These are phyloP conservation scores for Melitaea cinxia DNA, from an alignment of 1,140 invertebrate species.

Conservation along the genomic window DNA sequence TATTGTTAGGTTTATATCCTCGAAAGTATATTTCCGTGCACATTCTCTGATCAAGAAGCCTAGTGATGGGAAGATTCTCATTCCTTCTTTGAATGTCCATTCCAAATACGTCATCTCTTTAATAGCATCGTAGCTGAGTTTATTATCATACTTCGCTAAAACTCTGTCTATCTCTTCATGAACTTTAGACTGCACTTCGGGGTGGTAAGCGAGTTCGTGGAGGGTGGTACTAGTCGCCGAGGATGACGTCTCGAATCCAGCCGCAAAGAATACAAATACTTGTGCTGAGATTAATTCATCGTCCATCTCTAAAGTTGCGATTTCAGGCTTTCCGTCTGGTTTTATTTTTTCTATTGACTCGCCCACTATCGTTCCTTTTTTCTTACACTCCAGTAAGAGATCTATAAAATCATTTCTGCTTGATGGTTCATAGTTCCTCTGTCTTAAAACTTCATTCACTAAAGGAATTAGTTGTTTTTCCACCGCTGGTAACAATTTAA, in stretches of 20 bases:
- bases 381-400: conserved; percentile 15
- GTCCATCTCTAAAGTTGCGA: neutral
- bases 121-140: conserved; percentile 22
- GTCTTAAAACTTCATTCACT: conserved; percentile 9
- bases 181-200: conserved; percentile 22
- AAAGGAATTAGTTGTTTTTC: conserved; percentile 21
- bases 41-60: conserved; percentile 59
- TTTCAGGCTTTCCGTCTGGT: conserved; percentile 12
- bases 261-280: conserved; percentile 29
- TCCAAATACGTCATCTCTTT: conserved; percentile 19
- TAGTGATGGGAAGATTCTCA: conserved; percentile 56
- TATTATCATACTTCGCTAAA: conserved; percentile 25
- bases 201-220: conserved; percentile 22
- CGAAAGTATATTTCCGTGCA: conserved; percentile 64
- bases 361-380: conserved; percentile 10
- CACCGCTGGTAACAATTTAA: neutral
- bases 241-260: conserved; percentile 29
- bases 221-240: conserved; percentile 18
- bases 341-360: conserved; percentile 14
- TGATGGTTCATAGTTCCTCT: conserved; percentile 16
- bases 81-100: conserved; percentile 19
- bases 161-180: conserved; percentile 32
- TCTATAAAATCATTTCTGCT: conserved; percentile 30
- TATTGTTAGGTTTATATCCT: conserved; percentile 56
- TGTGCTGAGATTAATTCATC: conserved; percentile 14